These are phyloP conservation scores for Pammene aurita DNA, from an alignment of 2,888 invertebrate genomes.

Conservation along the genomic window DNA sequence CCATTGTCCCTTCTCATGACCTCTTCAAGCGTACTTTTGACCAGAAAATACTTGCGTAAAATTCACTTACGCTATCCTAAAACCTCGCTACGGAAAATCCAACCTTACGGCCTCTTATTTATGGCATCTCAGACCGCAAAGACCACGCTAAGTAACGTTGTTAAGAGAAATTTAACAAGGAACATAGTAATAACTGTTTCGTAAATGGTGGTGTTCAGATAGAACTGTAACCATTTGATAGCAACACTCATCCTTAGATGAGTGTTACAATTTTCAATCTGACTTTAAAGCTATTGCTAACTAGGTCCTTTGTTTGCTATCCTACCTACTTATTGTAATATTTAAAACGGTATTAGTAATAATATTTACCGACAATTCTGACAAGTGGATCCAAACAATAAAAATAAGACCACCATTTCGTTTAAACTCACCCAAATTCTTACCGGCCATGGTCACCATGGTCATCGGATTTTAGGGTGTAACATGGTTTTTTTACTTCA, in stretches of 20 bases:
- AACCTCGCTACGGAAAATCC: background rate
- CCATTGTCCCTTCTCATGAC: slow-evolving; percentile 41
- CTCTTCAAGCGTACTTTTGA: slow-evolving; percentile 42
- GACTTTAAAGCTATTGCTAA: background rate
- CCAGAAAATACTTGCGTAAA: slow-evolving; percentile 41
- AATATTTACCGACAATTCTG: too few species aligned
- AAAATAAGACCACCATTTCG: too few species aligned
- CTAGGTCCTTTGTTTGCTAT: too few species aligned
- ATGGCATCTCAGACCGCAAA: background rate
- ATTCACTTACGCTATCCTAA: slow-evolving; percentile 30
- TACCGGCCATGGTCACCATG: too few species aligned
- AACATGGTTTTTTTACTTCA: too few species aligned
- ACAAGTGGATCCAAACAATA: too few species aligned
- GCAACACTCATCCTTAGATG: too few species aligned
- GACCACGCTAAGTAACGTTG: slow-evolving; percentile 8
- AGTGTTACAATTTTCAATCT: slow-evolving; percentile 2
- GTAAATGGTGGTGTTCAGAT: slow-evolving; percentile 38
- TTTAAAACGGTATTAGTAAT: too few species aligned
- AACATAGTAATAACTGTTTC: slow-evolving; percentile 40
- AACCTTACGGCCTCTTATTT: background rate
- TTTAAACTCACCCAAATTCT: too few species aligned
- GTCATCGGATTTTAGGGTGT: too few species aligned
- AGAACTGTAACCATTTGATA: slow-evolving; percentile 31
- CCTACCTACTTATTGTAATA: too few species aligned
- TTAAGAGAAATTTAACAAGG: slow-evolving; percentile 38